Percentiles rank a stretch among this genome's conserved stretches.
Conservation (phyloP, 2,797 vertebrate species). For the Rhinatrema bivittatum region DNA sequence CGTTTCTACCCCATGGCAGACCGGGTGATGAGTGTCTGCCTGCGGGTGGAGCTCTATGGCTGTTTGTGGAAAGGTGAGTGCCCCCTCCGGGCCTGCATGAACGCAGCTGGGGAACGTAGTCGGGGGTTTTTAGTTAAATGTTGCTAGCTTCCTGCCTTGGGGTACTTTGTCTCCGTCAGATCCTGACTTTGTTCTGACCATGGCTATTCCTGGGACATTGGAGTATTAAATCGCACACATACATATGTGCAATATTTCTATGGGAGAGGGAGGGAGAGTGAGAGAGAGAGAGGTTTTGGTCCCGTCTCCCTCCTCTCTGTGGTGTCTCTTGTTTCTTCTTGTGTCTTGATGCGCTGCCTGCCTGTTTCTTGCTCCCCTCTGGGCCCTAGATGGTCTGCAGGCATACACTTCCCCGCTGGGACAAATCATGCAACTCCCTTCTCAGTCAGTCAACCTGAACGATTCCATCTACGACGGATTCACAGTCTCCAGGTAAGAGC, state of each 20-base stretch:
- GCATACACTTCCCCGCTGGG: constrained; percentile 80
- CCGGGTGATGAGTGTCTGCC: constrained; percentile 90
- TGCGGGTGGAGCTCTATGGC: constrained; percentile 91
- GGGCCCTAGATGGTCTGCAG: constrained; percentile 68
- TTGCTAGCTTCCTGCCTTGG: too few species aligned
- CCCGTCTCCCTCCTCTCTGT: background rate
- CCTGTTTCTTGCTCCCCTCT: background rate
- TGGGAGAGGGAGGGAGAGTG: too few species aligned
- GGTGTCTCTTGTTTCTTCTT: background rate
- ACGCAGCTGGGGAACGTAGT: too few species aligned
- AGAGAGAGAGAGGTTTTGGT: rapidly evolving
- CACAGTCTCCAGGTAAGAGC: constrained; percentile 66
- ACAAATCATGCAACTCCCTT: constrained; percentile 71
- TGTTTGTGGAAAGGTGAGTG: constrained; percentile 82
- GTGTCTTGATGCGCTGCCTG: background rate
- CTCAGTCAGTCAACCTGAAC: constrained; percentile 68
- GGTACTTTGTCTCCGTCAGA: too few species aligned
- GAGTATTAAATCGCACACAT: too few species aligned
- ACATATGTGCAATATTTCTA: too few species aligned
- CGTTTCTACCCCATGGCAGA: constrained; percentile 86
- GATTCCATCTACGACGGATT: constrained; percentile 88
- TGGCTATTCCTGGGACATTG: too few species aligned
- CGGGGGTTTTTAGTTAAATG: too few species aligned
- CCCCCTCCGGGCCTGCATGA: too few species aligned
- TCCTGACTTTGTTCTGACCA: too few species aligned